Evolutionary conservation across 2,888 invertebrate genomes (phyloP).

Genomic region (Drosophila maculinotata): DNA sequence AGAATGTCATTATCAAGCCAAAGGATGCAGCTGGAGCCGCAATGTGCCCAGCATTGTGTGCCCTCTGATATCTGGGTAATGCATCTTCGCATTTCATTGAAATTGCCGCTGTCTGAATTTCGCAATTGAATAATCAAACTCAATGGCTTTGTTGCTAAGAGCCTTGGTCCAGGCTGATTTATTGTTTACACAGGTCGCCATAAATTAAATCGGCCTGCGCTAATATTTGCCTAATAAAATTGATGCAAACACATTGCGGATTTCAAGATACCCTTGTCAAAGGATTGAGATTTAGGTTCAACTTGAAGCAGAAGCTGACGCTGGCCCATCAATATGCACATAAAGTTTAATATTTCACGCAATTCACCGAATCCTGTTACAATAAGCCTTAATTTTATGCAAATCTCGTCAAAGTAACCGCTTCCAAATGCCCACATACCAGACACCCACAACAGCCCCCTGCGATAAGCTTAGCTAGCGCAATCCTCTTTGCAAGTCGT

Average conservation of each 20-base stretch:
- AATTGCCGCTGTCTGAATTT: constrained; percentile 69
- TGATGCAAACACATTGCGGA: constrained; percentile 37
- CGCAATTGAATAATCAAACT: constrained; percentile 75
- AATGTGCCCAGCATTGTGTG: constrained; percentile 22
- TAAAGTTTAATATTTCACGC: constrained; percentile 78
- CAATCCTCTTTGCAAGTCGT: constrained; percentile 63
- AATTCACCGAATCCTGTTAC: constrained; percentile 74
- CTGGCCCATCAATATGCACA: constrained; percentile 71
- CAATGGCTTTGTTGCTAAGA: constrained; percentile 58
- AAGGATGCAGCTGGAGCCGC: constrained; percentile 34
- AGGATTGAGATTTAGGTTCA: constrained; percentile 43
- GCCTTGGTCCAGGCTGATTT: constrained; percentile 52
- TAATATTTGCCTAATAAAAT: constrained; percentile 76
- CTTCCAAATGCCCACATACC: constrained; percentile 22
- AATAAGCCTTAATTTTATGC: constrained; percentile 78
- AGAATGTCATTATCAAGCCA: constrained; percentile 64
- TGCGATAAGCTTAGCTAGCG: constrained; percentile 53
- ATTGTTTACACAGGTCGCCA: constrained; percentile 63
- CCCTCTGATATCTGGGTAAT: constrained; percentile 58
- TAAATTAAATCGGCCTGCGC: constrained; percentile 67
- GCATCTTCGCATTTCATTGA: constrained; percentile 65
- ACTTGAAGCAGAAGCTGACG: constrained; percentile 30
- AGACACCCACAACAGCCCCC: not conserved
- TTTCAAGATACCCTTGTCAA: constrained; percentile 56
- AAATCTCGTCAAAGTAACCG: constrained; percentile 67